Base-by-base conservation (phyloP, 2,888 invertebrate genomes). In the Sminthurides aquaticus region DNA sequence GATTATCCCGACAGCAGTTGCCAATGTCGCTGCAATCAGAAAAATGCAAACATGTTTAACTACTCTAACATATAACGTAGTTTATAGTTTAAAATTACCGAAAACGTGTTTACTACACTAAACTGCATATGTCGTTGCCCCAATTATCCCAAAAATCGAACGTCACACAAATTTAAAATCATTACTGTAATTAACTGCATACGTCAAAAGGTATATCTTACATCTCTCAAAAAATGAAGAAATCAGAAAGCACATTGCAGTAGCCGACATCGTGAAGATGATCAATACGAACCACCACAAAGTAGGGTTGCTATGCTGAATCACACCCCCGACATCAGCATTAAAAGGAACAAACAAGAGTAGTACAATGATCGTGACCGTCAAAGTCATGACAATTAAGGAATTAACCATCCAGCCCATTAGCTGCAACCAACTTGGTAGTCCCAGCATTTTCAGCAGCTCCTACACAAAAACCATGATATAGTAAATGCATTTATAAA, bases 391-490 rank as follows among this genome's bases (percentile, higher is more conserved):
- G 49, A 79, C 76, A 18, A 79, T 49, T 66, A 80, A 72, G 63
- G 79, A 79, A 69, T 80, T 80, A 55, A 81, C 66, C 73, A 82
- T 80, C 80, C 82, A 82, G n/a, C 82, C 81, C n/a, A 78, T 28
- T 82, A 83, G 83, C 70, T 83, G 80, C 70, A 82, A 76, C 80
- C 81, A 82, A 67, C 77, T 79, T 29, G 77, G 78, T 59, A 84
- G 74, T 1, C 84, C 84, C 82, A 82, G 82, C 77, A 84, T 80
- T 75, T 81, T 81, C 81, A 84, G 81, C 54, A 82, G 79, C 75
- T 83, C 83, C 82, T 82, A 70, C 11, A 48, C n/a, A n/a, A n/a
- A n/a, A n/a, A n/a, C n/a, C n/a, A n/a, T n/a, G n/a, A n/a, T n/a
- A n/a, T n/a, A n/a, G n/a, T n/a, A n/a, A n/a, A n/a, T n/a, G n/a